Evolutionary conservation across 2,888 invertebrate species (phyloP).

Genomic region (Heliconius hortense): DNA sequence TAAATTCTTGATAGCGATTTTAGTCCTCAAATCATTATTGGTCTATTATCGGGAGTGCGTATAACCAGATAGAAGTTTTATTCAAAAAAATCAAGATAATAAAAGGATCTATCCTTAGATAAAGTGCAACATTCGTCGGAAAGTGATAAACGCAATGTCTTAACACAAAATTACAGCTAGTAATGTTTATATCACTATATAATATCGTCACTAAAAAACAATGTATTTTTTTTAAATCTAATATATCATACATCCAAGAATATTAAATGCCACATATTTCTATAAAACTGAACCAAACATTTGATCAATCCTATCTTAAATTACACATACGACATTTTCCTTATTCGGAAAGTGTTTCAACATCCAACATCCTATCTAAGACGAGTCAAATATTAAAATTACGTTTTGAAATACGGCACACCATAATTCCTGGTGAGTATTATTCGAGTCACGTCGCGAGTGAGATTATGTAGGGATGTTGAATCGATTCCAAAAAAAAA

Average conservation of each 20-base stretch:
- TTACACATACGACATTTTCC: conserved; percentile 25
- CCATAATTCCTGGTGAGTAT: conserved; percentile 37
- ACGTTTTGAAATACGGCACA: conserved; percentile 36
- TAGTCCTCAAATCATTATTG: too few relatives aligned
- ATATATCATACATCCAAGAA: neutral
- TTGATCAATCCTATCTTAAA: conserved; percentile 16
- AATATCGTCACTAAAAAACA: too few relatives aligned
- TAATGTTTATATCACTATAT: neutral
- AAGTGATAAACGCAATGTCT: too few relatives aligned
- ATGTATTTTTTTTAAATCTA: too few relatives aligned
- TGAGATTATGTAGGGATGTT: conserved; percentile 42
- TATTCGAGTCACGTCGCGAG: conserved; percentile 42
- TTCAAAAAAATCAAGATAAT: too few relatives aligned
- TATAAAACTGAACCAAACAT: neutral
- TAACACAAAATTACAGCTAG: neutral
- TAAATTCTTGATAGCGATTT: too few relatives aligned
- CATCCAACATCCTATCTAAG: conserved; percentile 28
- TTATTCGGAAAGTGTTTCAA: conserved; percentile 30
- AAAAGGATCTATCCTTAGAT: too few relatives aligned
- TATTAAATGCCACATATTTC: neutral
- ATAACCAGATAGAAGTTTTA: too few relatives aligned
- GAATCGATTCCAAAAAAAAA: conserved; percentile 38
- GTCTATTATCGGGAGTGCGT: too few relatives aligned
- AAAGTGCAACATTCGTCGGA: too few relatives aligned
- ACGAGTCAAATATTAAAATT: conserved; percentile 41